phyloP scores from a whole-genome alignment of 2,113 vertebrate species.

The Oreocharis arfaki region DNA sequence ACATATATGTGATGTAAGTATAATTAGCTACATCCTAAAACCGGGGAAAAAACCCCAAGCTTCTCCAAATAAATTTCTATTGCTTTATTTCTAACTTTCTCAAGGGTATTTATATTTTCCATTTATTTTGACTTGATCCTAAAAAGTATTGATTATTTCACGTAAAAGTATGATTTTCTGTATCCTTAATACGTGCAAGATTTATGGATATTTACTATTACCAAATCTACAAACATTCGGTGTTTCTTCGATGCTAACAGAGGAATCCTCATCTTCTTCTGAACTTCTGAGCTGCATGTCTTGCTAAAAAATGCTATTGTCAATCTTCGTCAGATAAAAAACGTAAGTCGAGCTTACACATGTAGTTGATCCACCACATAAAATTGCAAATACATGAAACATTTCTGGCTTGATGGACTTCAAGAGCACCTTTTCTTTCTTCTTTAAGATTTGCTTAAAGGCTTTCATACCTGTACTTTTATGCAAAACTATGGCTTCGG shows the following conservation, averaged over 20 bases:
- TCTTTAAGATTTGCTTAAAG: not conserved
- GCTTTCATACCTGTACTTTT: not conserved
- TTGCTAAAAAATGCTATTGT: not conserved
- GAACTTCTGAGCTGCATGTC: not conserved
- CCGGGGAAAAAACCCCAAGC: fast-evolving
- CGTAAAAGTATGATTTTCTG: not conserved
- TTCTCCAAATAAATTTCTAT: not conserved
- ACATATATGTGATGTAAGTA: no score
- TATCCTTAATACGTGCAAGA: not conserved
- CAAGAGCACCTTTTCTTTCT: not conserved
- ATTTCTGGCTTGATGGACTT: not conserved
- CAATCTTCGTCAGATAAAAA: not conserved
- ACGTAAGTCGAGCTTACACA: fast-evolving
- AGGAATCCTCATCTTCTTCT: not conserved
- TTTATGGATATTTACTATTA: not conserved
- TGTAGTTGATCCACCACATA: not conserved
- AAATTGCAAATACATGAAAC: not conserved
- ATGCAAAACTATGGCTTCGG: not conserved
- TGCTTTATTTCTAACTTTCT: not conserved
- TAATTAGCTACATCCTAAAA: not conserved
- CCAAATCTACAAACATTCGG: not conserved
- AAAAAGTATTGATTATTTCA: not conserved
- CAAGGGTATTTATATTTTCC: not conserved
- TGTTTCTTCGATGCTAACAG: not conserved
- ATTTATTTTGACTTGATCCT: not conserved